These are phyloP conservation scores for Protodeltote pygarga DNA, from an alignment of 2,888 invertebrate species.

Conservation along the genomic window DNA sequence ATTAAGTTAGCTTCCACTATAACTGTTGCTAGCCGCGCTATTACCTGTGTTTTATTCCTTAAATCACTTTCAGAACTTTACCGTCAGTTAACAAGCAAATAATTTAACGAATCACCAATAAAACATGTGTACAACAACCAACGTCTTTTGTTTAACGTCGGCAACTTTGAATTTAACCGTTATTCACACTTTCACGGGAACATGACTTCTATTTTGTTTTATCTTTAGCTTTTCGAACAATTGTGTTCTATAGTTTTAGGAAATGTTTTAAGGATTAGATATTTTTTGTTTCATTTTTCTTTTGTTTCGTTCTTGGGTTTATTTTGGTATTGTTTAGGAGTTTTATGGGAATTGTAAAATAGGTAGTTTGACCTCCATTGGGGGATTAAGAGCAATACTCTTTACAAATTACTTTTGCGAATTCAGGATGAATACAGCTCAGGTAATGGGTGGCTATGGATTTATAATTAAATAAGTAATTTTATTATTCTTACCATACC, in stretches of 20 bases:
- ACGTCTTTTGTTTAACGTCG: constrained; percentile 3
- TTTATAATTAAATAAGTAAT: no score
- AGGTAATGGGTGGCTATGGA: no score
- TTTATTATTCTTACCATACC: no score
- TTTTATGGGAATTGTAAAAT: no score
- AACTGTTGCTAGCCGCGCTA: no score
- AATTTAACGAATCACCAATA: not conserved
- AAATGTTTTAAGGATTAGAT: constrained; percentile 7
- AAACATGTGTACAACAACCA: constrained; percentile 9
- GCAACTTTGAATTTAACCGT: constrained; percentile 4
- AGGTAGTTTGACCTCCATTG: no score
- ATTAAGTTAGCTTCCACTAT: no score
- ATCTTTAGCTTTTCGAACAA: constrained; percentile 1
- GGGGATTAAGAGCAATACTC: no score
- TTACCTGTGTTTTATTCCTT: no score
- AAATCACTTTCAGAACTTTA: not conserved
- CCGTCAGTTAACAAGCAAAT: not conserved
- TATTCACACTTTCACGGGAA: constrained; percentile 6
- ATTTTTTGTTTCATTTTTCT: not conserved
- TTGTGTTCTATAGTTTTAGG: constrained; percentile 3
- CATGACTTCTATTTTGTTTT: not conserved
- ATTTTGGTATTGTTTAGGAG: not conserved
- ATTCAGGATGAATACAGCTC: no score
- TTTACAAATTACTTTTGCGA: no score
- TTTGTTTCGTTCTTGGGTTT: not conserved